Evolutionary conservation across 2,888 invertebrate genomes (phyloP), one percentile per base, ranked within the genome.

Genomic region (Isoperla grammatica): DNA sequence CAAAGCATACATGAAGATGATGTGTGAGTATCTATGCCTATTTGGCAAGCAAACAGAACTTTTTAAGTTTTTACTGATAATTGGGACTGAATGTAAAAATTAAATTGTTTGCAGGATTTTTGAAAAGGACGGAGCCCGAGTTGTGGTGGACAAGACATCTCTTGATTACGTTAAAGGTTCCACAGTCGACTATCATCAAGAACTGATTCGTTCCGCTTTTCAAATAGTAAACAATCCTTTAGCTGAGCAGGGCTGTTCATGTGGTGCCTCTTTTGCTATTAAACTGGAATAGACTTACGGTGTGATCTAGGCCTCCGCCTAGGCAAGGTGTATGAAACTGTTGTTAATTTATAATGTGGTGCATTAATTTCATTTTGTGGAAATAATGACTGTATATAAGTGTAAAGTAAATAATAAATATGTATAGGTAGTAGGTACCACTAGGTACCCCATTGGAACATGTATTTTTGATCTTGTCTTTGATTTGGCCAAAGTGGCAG

Each of bases 231-330:
- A 88, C 67, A 99, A 99, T 79, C 99, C 99, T 1, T 82, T 92
- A 72, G 96, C 98, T 1, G 97, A 97, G 68, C 84, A 92, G 69
- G 97, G 98, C 13, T 99, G 99, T 73, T 97, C 97, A 0, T 99
- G 99, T 79, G 99, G 99, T 35, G 87, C 95, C 19, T 98, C 98
- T 57, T 99, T 99, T 79, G 84, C 95, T 40, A 81, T 95, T 59
- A 90, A 93, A 80, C 75, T 92, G 69, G 87, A 37, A 53, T 29
- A 29, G 8, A 29, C 29, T 29, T 29, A 29, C n/a, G 29, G 57
- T 42, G 3, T 56, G 13, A n/a, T n/a, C n/a, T n/a, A n/a, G n/a
- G n/a, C n/a, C n/a, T n/a, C n/a, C n/a, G n/a, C n/a, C n/a, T n/a
- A n/a, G n/a, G n/a, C n/a, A n/a, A n/a, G n/a, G n/a, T n/a, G n/a